phyloP scores from a whole-genome alignment of 2,888 invertebrate species.

The Cantharis nigra region DNA sequence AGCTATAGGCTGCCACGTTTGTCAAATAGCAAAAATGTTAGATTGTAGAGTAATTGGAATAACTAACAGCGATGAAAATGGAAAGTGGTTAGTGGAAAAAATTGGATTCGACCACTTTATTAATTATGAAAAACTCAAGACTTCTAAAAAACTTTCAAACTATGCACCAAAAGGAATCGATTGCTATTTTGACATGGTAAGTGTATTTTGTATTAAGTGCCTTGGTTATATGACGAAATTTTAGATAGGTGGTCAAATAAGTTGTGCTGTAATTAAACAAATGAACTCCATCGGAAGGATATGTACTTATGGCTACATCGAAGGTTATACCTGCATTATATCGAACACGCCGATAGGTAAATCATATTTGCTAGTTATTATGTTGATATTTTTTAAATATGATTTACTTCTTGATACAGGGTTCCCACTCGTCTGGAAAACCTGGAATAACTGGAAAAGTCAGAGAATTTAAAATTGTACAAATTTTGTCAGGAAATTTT shows the following conservation, averaged over 20 bases:
- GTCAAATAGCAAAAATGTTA: constrained; percentile 77
- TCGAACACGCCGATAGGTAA: constrained; percentile 31
- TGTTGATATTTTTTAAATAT: not conserved
- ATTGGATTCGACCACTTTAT: constrained; percentile 71
- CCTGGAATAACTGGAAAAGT: no score
- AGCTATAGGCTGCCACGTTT: constrained; percentile 77
- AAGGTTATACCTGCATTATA: constrained; percentile 62
- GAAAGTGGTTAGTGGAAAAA: constrained; percentile 66
- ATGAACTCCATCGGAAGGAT: constrained; percentile 69
- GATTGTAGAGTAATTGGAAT: constrained; percentile 73
- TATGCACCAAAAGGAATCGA: constrained; percentile 72
- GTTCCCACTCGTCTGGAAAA: no score
- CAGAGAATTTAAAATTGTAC: no score
- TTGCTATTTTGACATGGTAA: constrained; percentile 79
- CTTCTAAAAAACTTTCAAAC: constrained; percentile 61
- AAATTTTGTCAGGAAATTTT: no score
- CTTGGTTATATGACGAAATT: not conserved
- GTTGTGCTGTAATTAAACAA: constrained; percentile 62
- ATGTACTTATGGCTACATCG: constrained; percentile 69
- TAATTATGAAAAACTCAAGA: constrained; percentile 71
- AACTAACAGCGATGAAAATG: constrained; percentile 73
- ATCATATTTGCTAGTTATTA: not conserved
- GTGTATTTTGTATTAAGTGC: constrained; percentile 34
- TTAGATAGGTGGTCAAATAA: constrained; percentile 69
- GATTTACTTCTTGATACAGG: no score